Percentiles rank a stretch among this genome's conserved stretches.
Conservation (phyloP, 2,797 vertebrate species). For the Arnoldichthys spilopterus region DNA sequence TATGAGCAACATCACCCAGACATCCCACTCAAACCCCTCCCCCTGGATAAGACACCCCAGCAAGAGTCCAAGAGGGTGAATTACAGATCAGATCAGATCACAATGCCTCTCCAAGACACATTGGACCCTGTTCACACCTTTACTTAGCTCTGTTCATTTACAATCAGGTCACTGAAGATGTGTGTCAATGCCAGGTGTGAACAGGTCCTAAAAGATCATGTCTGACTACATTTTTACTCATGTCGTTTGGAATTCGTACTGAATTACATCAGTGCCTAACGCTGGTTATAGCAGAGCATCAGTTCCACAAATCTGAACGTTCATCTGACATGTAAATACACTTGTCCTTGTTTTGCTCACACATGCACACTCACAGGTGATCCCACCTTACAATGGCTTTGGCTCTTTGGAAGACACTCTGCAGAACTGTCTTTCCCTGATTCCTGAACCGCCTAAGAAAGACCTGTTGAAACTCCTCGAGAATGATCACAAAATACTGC, state of each 20-base stretch:
- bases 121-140: too few relatives aligned
- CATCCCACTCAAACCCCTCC: slow-evolving; percentile 73
- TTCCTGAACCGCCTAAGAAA: slow-evolving; percentile 85
- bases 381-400: slow-evolving; percentile 92
- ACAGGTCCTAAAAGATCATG: too few relatives aligned
- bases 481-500: slow-evolving; percentile 84
- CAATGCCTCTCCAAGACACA: too few relatives aligned
- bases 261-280: too few relatives aligned
- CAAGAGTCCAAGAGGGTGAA: slow-evolving; percentile 76
- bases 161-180: too few relatives aligned
- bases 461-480: slow-evolving; percentile 85
- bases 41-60: slow-evolving; percentile 66
- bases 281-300: too few relatives aligned
- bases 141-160: too few relatives aligned
- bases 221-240: too few relatives aligned
- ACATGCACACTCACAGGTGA: slow-evolving; percentile 67
- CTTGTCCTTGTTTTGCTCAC: background rate
- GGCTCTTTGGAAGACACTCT: slow-evolving; percentile 90
- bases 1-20: slow-evolving; percentile 84
- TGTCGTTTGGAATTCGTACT: too few relatives aligned
- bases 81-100: too few relatives aligned
- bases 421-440: slow-evolving; percentile 88
- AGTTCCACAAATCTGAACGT: background rate
- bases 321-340: background rate
- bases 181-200: too few relatives aligned